A percentile compares a stretch with the other conserved stretches of the same genome.
phyloP scores from a whole-genome alignment of 2,888 invertebrate species.

The Prosopocoilus inquinatus region DNA sequence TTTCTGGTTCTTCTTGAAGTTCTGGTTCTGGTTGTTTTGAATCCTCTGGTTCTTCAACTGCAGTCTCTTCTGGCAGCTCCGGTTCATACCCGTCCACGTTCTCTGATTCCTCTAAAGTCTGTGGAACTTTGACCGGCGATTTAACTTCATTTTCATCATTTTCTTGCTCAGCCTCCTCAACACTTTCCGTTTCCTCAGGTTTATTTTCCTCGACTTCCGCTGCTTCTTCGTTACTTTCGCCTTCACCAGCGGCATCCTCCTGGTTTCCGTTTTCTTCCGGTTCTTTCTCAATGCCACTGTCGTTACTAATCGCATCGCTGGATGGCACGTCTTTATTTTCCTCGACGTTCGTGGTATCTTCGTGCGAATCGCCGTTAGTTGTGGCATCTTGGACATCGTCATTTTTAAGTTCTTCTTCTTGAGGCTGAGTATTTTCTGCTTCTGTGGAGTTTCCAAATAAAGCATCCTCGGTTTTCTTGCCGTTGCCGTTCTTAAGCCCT shows the following conservation, averaged over 20 bases:
- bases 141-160: slow-evolving; percentile 23
- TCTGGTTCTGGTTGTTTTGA: slow-evolving; percentile 13
- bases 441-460: slow-evolving; percentile 23
- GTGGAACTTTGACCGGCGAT: slow-evolving; percentile 26
- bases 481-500: slow-evolving; percentile 20
- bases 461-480: slow-evolving; percentile 16
- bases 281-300: slow-evolving; percentile 18
- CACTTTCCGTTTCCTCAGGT: slow-evolving; percentile 21
- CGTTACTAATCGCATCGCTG: slow-evolving; percentile 12
- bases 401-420: slow-evolving; percentile 32
- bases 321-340: slow-evolving; percentile 9
- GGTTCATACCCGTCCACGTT: slow-evolving; percentile 10
- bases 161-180: slow-evolving; percentile 20
- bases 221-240: slow-evolving; percentile 22
- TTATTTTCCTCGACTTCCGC: slow-evolving; percentile 16
- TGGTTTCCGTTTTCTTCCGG: slow-evolving; percentile 25
- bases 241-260: slow-evolving; percentile 9
- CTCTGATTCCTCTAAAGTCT: slow-evolving; percentile 21
- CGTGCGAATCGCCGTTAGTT: slow-evolving; percentile 20
- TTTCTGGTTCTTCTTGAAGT: slow-evolving; percentile 21
- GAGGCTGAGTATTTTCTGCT: slow-evolving; percentile 32
- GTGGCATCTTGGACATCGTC: slow-evolving; percentile 13
- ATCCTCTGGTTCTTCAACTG: slow-evolving; percentile 7
- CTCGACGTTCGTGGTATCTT: slow-evolving; percentile 15
- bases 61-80: slow-evolving; percentile 2